phyloP scores from a whole-genome alignment of 2,113 vertebrate genomes.

The mouse (Mus musculus) region DNA sequence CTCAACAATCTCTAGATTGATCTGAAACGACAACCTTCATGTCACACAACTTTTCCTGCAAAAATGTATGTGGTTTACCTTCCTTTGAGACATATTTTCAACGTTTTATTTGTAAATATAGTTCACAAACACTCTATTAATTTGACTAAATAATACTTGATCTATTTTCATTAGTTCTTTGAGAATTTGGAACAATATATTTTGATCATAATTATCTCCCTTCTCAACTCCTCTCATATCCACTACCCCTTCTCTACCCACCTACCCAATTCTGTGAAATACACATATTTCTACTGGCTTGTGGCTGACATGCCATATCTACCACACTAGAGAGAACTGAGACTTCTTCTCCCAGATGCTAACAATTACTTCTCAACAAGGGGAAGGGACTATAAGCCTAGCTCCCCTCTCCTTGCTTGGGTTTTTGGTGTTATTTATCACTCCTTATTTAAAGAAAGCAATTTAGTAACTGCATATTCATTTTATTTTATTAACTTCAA shows the following conservation, averaged over 20 bases:
- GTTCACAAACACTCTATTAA: not conserved
- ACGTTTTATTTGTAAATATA: constrained; percentile 6
- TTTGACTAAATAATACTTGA: not conserved
- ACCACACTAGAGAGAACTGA: not conserved
- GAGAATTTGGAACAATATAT: not conserved
- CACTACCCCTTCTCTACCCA: not conserved
- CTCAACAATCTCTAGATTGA: not conserved
- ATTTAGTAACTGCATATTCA: not conserved
- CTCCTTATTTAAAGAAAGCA: not conserved
- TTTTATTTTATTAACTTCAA: not conserved
- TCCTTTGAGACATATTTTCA: not conserved
- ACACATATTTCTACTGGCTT: not conserved
- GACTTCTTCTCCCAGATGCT: not conserved
- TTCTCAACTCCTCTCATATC: not conserved
- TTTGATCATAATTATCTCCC: not conserved
- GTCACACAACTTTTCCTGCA: not conserved
- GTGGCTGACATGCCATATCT: not conserved
- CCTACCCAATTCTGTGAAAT: not conserved
- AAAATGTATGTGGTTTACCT: not conserved
- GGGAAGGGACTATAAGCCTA: not conserved
- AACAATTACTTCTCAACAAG: not conserved
- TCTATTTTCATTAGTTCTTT: not conserved
- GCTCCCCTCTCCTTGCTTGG: not conserved
- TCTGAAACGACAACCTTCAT: not conserved
- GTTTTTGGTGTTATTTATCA: not conserved